Evolutionary conservation across 2,888 invertebrate genomes (phyloP), one percentile per base, ranked within the genome.

Genomic region (Globia sparganii): DNA sequence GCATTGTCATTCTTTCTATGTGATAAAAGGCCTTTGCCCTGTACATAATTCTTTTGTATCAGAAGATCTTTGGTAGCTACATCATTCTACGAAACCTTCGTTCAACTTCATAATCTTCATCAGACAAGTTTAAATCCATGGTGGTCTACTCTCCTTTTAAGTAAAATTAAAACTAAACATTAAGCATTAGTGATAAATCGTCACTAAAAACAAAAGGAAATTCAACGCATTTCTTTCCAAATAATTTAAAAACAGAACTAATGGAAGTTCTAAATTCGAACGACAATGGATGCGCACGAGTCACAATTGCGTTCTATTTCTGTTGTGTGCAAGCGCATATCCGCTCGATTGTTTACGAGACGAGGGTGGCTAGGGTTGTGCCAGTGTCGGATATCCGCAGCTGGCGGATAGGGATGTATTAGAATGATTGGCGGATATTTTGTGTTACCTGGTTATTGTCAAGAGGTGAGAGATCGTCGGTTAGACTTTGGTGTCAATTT

Each of bases 251-350:
- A 87, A 85, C 80, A 80, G 78, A 70, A 79, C 90, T 92, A 92
- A 92, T 92, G 93, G 92, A 90, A 80, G 85, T 86, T 92, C 93
- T 93, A 93, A 91, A 92, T 93, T 91, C 92, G 88, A 90, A 93
- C 86, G 87, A 89, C 91, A 91, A 92, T 93, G 90, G 89, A 93
- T 91, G 91, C 89, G 90, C 91, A 85, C 86, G 90, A 88, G 90
- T 88, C 90, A 86, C 89, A 91, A 89, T 91, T 91, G 91, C 90
- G 89, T 91, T 92, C 94, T 94, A 94, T 94, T 94, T 92, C 90
- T 80, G 90, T 91, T 90, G 49, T 75, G 84, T 86, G 89, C 86
- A 88, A 83, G 91, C 89, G 91, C 91, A 90, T 91, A 91, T 92
- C 93, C 93, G 93, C 88, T 72, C 81, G 77, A 84, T 88, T 90